phyloP scores from a whole-genome alignment of 2,797 vertebrate species.

The Eurystomus glaucurus region DNA sequence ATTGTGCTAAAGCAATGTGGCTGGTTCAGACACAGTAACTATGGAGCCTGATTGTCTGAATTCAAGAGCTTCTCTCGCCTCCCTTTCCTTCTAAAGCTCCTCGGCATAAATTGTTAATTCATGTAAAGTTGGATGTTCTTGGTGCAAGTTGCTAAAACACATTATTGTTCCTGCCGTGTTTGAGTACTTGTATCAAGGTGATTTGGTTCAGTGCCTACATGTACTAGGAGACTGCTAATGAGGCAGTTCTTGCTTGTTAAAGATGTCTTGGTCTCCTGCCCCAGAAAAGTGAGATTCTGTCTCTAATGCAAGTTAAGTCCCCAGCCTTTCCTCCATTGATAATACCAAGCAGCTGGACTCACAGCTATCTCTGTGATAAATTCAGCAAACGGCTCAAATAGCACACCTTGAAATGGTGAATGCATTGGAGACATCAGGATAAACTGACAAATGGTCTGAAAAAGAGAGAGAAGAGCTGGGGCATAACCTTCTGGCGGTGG shows the following conservation, averaged over 20 bases:
- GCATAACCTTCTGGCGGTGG: neutral
- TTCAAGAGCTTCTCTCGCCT: neutral
- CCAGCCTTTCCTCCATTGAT: neutral
- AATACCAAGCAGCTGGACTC: neutral
- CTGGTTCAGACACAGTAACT: neutral
- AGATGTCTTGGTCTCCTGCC: neutral
- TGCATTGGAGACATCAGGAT: neutral
- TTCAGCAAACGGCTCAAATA: neutral
- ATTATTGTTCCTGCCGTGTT: neutral
- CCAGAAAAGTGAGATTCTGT: neutral
- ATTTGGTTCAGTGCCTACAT: neutral
- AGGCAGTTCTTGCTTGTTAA: neutral
- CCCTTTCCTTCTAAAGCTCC: neutral
- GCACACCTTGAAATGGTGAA: neutral
- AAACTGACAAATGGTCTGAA: neutral
- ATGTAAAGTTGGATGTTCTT: neutral
- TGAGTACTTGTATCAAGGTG: neutral
- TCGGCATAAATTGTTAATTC: neutral
- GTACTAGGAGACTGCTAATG: neutral
- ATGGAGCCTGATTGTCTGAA: neutral
- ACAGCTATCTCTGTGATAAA: neutral
- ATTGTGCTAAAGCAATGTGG: neutral
- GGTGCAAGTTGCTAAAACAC: neutral
- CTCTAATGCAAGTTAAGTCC: neutral
- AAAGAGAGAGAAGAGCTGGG: neutral